phyloP scores from a whole-genome alignment of 1,140 invertebrate species.

The Capitella teleta region DNA sequence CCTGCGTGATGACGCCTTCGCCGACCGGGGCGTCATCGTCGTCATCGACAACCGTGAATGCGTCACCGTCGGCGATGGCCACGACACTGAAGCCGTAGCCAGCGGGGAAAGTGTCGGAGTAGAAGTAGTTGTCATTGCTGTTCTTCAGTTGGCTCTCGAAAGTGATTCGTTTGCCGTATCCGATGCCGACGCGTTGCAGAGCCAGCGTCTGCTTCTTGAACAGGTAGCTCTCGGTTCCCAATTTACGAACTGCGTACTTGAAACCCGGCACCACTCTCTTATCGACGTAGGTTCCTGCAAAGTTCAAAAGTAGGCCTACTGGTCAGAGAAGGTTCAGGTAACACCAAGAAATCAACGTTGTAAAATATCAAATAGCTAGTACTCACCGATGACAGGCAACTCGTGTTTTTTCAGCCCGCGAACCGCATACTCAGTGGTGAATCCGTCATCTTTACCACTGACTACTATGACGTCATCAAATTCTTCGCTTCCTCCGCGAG shows the following conservation, averaged over 20 bases:
- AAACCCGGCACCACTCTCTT: slow-evolving; percentile 62
- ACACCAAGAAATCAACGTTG: too few relatives aligned
- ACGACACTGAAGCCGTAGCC: slow-evolving; percentile 58
- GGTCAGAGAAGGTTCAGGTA: background rate
- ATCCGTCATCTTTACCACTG: too few relatives aligned
- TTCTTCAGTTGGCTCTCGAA: slow-evolving; percentile 55
- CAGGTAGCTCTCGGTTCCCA: slow-evolving; percentile 50
- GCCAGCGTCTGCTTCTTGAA: slow-evolving; percentile 54
- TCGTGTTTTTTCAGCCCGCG: slow-evolving; percentile 57
- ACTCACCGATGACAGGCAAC: slow-evolving; percentile 54
- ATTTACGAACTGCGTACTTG: slow-evolving; percentile 56
- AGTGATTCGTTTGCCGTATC: slow-evolving; percentile 64
- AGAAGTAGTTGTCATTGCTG: slow-evolving; percentile 56
- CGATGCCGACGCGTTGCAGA: slow-evolving; percentile 57
- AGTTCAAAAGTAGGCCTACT: slow-evolving; percentile 19
- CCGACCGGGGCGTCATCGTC: slow-evolving; percentile 49
- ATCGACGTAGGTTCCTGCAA: slow-evolving; percentile 64
- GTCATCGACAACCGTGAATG: slow-evolving; percentile 56
- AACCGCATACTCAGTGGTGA: too few relatives aligned
- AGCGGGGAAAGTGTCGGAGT: slow-evolving; percentile 64
- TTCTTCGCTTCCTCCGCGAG: too few relatives aligned
- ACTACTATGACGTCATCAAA: too few relatives aligned
- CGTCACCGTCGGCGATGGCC: slow-evolving; percentile 54
- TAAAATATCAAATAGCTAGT: too few relatives aligned
- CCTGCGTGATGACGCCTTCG: slow-evolving; percentile 15